phyloP scores from a whole-genome alignment of 2,888 invertebrate genomes.

The Acleris holmiana region DNA sequence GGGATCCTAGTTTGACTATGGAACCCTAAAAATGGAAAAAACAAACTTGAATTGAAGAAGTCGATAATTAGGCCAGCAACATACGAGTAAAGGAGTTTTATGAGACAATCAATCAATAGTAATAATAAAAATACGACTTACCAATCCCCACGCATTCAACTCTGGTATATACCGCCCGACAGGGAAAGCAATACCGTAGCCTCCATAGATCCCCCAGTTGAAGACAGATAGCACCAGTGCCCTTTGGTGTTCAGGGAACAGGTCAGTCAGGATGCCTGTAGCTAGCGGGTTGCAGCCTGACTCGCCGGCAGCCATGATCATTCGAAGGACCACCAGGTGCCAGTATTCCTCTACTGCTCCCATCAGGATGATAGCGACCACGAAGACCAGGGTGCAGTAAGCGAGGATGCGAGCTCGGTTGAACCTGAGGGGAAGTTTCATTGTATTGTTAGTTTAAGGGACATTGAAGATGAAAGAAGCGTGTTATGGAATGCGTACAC shows the following conservation, averaged over 20 bases:
- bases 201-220: conserved; percentile 98
- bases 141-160: conserved; percentile 89
- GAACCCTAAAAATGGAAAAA: no score
- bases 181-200: conserved; percentile 96
- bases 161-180: conserved; percentile 93
- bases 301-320: conserved; percentile 94
- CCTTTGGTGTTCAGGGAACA: conserved; percentile 91
- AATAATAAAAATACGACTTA: conserved; percentile 60
- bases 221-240: conserved; percentile 96
- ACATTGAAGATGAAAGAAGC: background rate
- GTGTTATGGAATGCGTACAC: no score
- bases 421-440: conserved; percentile 65
- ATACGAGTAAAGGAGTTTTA: no score
- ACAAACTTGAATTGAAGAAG: no score
- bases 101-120: background rate
- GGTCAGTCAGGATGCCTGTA: conserved; percentile 92
- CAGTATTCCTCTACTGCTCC: conserved; percentile 94
- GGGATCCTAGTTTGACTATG: no score
- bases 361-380: conserved; percentile 92
- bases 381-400: conserved; percentile 91
- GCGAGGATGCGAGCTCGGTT: conserved; percentile 90
- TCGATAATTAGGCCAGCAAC: no score
- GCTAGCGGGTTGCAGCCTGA: conserved; percentile 94
- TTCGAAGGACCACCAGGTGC: conserved; percentile 93
- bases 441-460: background rate